Evolutionary conservation across 2,888 invertebrate genomes (phyloP).

Genomic region (Imbricaverruca yamaguchii): DNA sequence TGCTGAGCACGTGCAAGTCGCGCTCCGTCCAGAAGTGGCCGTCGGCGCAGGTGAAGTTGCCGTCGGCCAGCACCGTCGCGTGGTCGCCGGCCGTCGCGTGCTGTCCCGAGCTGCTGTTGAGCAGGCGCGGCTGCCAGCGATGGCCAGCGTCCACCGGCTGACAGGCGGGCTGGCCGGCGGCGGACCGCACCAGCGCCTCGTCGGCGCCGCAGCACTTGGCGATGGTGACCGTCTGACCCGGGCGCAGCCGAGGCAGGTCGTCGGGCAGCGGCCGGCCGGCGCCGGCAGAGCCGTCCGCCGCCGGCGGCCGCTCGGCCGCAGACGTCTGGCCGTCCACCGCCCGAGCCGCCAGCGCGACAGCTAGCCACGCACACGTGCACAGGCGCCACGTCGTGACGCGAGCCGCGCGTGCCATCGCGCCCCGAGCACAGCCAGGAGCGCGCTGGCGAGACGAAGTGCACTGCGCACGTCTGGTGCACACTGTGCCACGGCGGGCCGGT

Average conservation of each 20-base stretch:
- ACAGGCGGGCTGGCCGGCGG: background rate
- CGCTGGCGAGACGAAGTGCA: no score
- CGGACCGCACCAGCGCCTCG: background rate
- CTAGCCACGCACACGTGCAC: no score
- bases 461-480: no score
- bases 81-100: background rate
- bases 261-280: background rate
- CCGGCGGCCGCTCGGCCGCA: no score
- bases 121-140: slow-evolving; percentile 10
- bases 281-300: no score
- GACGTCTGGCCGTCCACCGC: no score
- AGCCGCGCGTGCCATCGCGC: no score
- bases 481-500: no score
- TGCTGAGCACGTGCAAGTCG: background rate
- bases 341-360: no score
- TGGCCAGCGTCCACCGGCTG: background rate
- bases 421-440: no score
- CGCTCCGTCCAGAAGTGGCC: background rate
- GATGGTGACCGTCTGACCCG: background rate
- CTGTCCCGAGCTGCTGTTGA: background rate
- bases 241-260: background rate
- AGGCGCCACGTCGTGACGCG: no score
- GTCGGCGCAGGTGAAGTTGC: background rate
- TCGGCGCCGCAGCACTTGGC: background rate
- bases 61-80: background rate